Evolutionary conservation across 2,888 invertebrate species (phyloP), one percentile per base, ranked within the genome.

Genomic region (Coenonympha glycerion): DNA sequence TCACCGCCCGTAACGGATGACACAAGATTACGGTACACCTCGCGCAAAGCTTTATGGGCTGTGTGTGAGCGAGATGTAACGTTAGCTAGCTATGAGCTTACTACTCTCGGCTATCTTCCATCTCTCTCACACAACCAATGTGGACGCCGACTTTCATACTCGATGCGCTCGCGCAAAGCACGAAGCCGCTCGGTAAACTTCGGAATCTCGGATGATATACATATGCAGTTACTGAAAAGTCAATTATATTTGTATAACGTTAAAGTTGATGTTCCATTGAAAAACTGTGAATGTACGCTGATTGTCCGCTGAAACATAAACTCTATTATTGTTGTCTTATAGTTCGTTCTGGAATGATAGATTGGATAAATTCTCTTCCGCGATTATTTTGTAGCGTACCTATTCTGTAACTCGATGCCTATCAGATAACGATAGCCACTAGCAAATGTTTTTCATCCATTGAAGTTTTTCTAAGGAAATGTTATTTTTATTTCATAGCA

Each of bases 21-120:
- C 84, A 84, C 84, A 84, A 84, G 82, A 79, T 83, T 83, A 84
- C 84, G 81, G 81, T 81, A 81, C 73, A n/a, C n/a, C n/a, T n/a
- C n/a, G n/a, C n/a, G n/a, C n/a, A n/a, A n/a, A n/a, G n/a, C n/a
- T n/a, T n/a, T n/a, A n/a, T n/a, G n/a, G n/a, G n/a, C n/a, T n/a
- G n/a, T n/a, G n/a, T n/a, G n/a, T n/a, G n/a, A n/a, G n/a, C n/a
- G n/a, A n/a, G n/a, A n/a, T n/a, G n/a, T n/a, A n/a, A n/a, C n/a
- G n/a, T n/a, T n/a, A n/a, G n/a, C n/a, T n/a, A n/a, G n/a, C n/a
- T n/a, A n/a, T n/a, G n/a, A n/a, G n/a, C n/a, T n/a, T n/a, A n/a
- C n/a, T n/a, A n/a, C n/a, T n/a, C n/a, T n/a, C n/a, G n/a, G n/a
- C n/a, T n/a, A n/a, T n/a, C n/a, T n/a, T n/a, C n/a, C n/a, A n/a